Evolutionary conservation across 2,797 vertebrate genomes (phyloP), one percentile per base, ranked within the genome.

Genomic region (Paramormyrops hopkinsi): DNA sequence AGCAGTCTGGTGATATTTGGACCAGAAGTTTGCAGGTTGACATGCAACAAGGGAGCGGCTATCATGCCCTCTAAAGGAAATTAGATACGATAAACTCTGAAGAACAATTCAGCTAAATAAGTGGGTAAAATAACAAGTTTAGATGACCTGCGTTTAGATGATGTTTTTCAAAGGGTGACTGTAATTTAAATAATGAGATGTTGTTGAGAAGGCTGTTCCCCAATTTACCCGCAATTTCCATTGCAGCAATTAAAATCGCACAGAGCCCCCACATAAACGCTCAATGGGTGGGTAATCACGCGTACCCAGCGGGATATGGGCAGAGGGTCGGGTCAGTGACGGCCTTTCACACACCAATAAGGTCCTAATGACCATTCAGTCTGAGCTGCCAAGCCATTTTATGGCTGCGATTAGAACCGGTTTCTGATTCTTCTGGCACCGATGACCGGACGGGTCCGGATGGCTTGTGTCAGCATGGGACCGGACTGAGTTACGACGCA

Each of bases 271-370:
- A 37, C 17, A 41, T 44, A 79, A 79, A 17, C 0, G 14, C 73
- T 79, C 33, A 76, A n/a, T 79, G 73, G 73, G 73, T 79, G 73
- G 73, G 73, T 79, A 79, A 79, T 79, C 73, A 79, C 73, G 33
- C 37, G 2, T 79, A n/a, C 37, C 14, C 33, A 79, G 37, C 2
- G 14, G 73, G 33, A 79, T 44, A 44, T 19, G 37, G 4, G 37
- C 33, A n/a, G 73, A 8, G 73, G 33, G 73, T 19, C 7, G 17
- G 73, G 14, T 41, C 73, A 44, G 73, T 44, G 37, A 6, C 0
- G 14, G 37, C 4, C 37, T 79, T 79, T 79, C 73, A 44, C 5
- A 79, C 33, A 79, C 73, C 73, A 79, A 44, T 79, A 44, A n/a
- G 37, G 37, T n/a, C 37, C 37, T 44, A 79, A 44, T 79, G 73